Percentiles rank a stretch among this genome's conserved stretches.
Evolutionary conservation across 2,888 invertebrate genomes (phyloP).

Genomic region (Apamea monoglypha): DNA sequence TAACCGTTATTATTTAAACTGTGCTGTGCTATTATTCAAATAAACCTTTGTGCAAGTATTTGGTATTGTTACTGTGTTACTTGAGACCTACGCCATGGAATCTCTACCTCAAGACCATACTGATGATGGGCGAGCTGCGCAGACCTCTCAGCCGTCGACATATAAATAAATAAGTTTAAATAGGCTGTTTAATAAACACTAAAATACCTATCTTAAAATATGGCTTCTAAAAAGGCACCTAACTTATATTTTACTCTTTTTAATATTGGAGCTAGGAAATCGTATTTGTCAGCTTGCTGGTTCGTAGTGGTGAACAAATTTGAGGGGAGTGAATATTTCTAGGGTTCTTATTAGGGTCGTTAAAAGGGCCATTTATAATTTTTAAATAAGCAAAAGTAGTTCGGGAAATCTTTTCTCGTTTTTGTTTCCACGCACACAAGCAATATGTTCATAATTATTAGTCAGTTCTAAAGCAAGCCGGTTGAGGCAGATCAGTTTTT

Average conservation of each 20-base stretch:
- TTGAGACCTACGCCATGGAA: too few species aligned
- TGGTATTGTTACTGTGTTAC: too few species aligned
- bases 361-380: not conserved
- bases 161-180: not conserved
- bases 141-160: too few species aligned
- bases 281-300: slow-evolving; percentile 27
- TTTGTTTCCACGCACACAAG: not conserved
- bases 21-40: too few species aligned
- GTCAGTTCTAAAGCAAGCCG: not conserved
- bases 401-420: not conserved
- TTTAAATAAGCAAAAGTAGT: not conserved
- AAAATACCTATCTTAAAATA: not conserved
- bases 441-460: not conserved
- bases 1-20: too few species aligned
- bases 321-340: not conserved
- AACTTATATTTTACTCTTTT: not conserved
- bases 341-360: not conserved
- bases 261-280: slow-evolving; percentile 19
- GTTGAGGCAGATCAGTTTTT: not conserved
- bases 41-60: too few species aligned
- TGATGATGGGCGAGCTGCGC: too few species aligned
- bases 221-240: not conserved
- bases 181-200: too few species aligned
- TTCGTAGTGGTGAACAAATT: not conserved
- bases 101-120: too few species aligned